Percentiles rank a stretch among this genome's conserved stretches.
Conservation (phyloP, 2,888 invertebrate species). For the Mythimna ferrago region DNA sequence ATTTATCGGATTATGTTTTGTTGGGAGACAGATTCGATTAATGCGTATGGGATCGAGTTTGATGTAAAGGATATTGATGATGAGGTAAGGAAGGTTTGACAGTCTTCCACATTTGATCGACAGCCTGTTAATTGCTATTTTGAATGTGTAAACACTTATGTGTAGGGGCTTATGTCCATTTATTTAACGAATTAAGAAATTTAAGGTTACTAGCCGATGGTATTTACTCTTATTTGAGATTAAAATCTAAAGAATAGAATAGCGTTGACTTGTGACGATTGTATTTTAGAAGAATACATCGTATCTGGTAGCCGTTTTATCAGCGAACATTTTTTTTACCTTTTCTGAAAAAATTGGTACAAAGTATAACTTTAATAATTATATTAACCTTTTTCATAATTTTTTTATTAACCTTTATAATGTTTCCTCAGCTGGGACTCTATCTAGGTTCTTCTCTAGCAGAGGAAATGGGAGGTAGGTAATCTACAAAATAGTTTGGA, state of each 20-base stretch:
- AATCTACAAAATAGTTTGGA: too few species aligned
- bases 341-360: too few species aligned
- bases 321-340: too few species aligned
- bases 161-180: slow-evolving; percentile 34
- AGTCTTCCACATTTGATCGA: slow-evolving; percentile 70
- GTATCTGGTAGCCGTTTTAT: too few species aligned
- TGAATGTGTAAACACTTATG: slow-evolving; percentile 63
- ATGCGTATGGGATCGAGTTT: slow-evolving; percentile 55
- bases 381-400: too few species aligned
- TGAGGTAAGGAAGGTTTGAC: slow-evolving; percentile 60
- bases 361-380: too few species aligned
- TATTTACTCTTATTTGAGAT: neutral
- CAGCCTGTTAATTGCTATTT: slow-evolving; percentile 73
- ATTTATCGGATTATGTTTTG: slow-evolving; percentile 61
- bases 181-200: slow-evolving; percentile 31
- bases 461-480: too few species aligned
- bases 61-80: slow-evolving; percentile 72
- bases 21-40: slow-evolving; percentile 71
- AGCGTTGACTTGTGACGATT: too few species aligned
- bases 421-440: too few species aligned
- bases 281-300: too few species aligned
- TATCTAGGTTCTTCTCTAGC: too few species aligned
- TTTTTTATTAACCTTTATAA: too few species aligned
- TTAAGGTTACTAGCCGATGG: neutral
- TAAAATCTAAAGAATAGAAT: neutral